These are phyloP conservation scores for Cheilosia variabilis DNA, from an alignment of 2,888 invertebrate genomes.

Conservation along the genomic window DNA sequence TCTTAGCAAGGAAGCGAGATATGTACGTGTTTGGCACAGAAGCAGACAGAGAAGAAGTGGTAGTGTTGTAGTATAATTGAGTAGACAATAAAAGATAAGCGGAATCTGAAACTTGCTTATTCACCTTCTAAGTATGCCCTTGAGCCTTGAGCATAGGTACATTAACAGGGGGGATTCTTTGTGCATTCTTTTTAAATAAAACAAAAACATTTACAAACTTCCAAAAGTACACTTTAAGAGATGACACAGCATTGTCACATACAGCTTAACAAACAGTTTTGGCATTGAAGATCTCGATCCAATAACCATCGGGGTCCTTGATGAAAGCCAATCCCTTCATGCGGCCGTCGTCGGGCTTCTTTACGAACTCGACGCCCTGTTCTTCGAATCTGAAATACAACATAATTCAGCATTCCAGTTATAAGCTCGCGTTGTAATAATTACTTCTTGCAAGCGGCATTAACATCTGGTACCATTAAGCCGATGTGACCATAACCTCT, in stretches of 20 bases:
- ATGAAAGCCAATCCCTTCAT: conserved; percentile 98
- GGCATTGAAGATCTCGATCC: conserved; percentile 94
- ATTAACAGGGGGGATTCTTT: no score
- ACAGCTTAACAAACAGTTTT: conserved; percentile 77
- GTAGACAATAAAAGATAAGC: conserved; percentile 32
- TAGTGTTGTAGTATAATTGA: conserved; percentile 25
- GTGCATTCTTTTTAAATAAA: conserved; percentile 2
- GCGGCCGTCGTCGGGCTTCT: conserved; percentile 94
- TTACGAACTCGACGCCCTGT: conserved; percentile 94
- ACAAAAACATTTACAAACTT: conserved; percentile 14
- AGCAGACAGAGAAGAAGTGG: conserved; percentile 9
- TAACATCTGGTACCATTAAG: conserved; percentile 94
- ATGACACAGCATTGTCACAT: not conserved
- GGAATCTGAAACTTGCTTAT: no score
- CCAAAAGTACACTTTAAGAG: conserved; percentile 14
- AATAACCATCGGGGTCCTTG: conserved; percentile 97
- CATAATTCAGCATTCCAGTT: not conserved
- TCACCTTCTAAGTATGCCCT: not conserved
- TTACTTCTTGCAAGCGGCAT: conserved; percentile 90
- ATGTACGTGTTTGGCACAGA: conserved; percentile 80
- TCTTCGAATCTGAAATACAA: conserved; percentile 87
- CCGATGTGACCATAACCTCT: conserved; percentile 97
- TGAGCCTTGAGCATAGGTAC: no score
- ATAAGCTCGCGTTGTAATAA: not conserved
- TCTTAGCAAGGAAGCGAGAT: conserved; percentile 82